Conservation (phyloP, 2,888 invertebrate species). For the Aspidiotus rigidus region DNA sequence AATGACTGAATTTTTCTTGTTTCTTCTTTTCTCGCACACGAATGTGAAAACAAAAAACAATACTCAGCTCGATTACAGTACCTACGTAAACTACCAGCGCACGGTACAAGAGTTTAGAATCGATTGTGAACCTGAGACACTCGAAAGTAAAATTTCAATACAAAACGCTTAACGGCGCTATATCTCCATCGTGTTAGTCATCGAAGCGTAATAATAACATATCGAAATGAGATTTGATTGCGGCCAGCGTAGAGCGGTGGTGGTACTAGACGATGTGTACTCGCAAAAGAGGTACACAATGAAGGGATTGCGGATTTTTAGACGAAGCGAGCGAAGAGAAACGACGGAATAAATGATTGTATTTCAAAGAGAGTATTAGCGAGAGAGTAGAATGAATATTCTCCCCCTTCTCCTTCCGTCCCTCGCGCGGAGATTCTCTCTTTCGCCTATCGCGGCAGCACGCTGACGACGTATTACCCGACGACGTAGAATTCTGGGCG, state of each 20-base stretch:
- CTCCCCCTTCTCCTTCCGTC: constrained; percentile 7
- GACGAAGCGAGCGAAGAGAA: neutral
- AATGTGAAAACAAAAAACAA: no score
- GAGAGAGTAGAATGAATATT: constrained; percentile 29
- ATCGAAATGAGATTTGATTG: constrained; percentile 23
- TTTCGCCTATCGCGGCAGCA: neutral
- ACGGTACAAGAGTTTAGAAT: neutral
- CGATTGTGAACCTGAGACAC: neutral
- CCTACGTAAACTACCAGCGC: no score
- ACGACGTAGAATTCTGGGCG: constrained; percentile 13
- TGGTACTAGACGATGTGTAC: neutral
- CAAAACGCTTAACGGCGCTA: neutral
- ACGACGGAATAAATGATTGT: constrained; percentile 28
- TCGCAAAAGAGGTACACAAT: neutral
- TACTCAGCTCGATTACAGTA: no score
- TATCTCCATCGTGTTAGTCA: constrained; percentile 11
- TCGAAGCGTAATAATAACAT: constrained; percentile 32
- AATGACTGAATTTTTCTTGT: no score
- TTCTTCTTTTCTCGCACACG: no score
- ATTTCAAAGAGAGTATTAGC: constrained; percentile 33
- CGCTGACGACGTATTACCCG: no score
- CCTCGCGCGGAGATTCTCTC: neutral
- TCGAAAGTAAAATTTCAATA: constrained; percentile 3
- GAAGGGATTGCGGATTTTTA: constrained; percentile 5
- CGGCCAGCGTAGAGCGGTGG: neutral